phyloP scores from a whole-genome alignment of 2,888 invertebrate species.

The Crocallis elinguaria region DNA sequence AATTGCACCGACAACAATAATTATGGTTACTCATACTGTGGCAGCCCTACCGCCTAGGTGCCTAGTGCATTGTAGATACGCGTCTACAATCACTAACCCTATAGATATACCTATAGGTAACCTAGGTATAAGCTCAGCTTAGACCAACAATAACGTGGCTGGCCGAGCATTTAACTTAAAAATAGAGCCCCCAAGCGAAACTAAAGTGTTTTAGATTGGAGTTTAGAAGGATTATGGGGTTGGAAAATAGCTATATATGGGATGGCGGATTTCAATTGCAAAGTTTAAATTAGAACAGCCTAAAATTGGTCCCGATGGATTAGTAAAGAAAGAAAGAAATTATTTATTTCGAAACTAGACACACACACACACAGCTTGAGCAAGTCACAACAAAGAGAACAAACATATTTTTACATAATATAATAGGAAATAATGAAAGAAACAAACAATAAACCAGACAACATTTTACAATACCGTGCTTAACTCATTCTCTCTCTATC shows the following conservation, averaged over 20 bases:
- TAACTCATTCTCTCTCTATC: no score
- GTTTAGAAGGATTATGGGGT: neutral
- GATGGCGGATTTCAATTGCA: neutral
- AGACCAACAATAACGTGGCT: slow-evolving; percentile 12
- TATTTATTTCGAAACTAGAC: no score
- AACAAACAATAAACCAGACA: no score
- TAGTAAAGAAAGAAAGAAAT: no score
- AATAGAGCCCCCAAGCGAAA: neutral
- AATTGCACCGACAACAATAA: neutral
- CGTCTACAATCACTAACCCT: slow-evolving; percentile 24
- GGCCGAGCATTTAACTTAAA: slow-evolving; percentile 14
- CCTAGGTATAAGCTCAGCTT: slow-evolving; percentile 15
- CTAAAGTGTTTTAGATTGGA: neutral
- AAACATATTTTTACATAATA: no score
- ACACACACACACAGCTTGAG: no score
- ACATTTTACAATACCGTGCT: no score
- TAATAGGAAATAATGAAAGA: no score
- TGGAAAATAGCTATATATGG: neutral
- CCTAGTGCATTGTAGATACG: slow-evolving; percentile 20
- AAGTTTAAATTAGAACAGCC: no score
- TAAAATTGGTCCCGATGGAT: no score
- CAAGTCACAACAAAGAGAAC: no score
- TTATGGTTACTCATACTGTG: neutral
- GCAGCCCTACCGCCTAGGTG: slow-evolving; percentile 16
- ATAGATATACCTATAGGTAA: no score